Conservation (phyloP, 2,888 invertebrate genomes). For the Teinopalpus imperialis region DNA sequence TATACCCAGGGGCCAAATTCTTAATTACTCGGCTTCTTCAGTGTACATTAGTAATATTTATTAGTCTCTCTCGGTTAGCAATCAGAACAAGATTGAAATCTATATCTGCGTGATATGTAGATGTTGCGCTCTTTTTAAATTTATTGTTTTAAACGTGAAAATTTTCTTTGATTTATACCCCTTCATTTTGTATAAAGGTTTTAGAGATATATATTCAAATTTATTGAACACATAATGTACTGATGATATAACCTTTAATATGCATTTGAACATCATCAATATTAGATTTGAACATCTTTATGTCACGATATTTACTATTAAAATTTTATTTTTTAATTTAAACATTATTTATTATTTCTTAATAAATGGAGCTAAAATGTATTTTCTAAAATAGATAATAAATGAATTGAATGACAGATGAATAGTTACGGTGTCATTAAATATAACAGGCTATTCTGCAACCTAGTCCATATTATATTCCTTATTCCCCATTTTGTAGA, state of each 20-base stretch:
- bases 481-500: no score
- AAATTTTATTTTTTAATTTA: no score
- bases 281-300: background rate
- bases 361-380: conserved; percentile 1
- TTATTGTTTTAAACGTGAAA: background rate
- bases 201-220: conserved; percentile 6
- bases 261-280: no score
- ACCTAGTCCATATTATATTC: no score
- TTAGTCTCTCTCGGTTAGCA: conserved; percentile 27
- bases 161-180: conserved; percentile 15
- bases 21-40: conserved; percentile 51
- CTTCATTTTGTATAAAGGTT: conserved; percentile 6
- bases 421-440: conserved; percentile 16
- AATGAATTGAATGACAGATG: conserved; percentile 17
- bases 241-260: conserved; percentile 7
- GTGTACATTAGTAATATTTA: conserved; percentile 40
- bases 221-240: background rate
- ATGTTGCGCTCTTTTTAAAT: conserved; percentile 11
- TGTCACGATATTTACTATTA: conserved; percentile 6
- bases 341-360: background rate
- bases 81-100: conserved; percentile 33
- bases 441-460: conserved; percentile 21
- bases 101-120: conserved; percentile 24
- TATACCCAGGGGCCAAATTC: conserved; percentile 38
- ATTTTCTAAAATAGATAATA: conserved; percentile 13